Conservation (phyloP, 2,113 vertebrate species). For the Rhea americana region DNA sequence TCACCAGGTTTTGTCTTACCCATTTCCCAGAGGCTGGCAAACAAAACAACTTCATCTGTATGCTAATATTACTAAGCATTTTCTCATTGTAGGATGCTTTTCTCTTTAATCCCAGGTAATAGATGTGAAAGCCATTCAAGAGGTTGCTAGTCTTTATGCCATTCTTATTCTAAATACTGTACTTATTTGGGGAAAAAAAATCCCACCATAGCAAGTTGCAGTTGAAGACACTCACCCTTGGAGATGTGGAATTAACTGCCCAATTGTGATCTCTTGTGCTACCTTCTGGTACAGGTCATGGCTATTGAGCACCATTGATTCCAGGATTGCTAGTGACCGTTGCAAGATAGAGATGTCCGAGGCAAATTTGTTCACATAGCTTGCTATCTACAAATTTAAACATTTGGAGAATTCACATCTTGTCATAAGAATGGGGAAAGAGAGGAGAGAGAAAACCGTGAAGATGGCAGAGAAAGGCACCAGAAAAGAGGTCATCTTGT, state of each 20-base stretch:
- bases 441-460: neutral
- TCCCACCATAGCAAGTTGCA: rapidly evolving
- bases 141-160: neutral
- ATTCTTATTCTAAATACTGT: neutral
- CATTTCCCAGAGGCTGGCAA: neutral
- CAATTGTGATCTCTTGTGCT: conserved; percentile 99
- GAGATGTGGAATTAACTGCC: conserved; percentile 95
- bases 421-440: neutral
- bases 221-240: conserved; percentile 84
- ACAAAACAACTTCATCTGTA: neutral
- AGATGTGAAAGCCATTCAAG: neutral
- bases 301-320: conserved; percentile 98
- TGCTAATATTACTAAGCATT: neutral
- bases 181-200: rapidly evolving
- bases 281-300: conserved; percentile 98
- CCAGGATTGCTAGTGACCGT: conserved; percentile 93
- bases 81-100: neutral
- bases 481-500: neutral
- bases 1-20: neutral
- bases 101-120: neutral
- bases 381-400: conserved; percentile 86
- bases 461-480: rapidly evolving
- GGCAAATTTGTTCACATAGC: conserved; percentile 94
- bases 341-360: conserved; percentile 93
- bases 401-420: neutral